Conservation (phyloP, 2,797 vertebrate species). For the Hyperoplus immaculatus region DNA sequence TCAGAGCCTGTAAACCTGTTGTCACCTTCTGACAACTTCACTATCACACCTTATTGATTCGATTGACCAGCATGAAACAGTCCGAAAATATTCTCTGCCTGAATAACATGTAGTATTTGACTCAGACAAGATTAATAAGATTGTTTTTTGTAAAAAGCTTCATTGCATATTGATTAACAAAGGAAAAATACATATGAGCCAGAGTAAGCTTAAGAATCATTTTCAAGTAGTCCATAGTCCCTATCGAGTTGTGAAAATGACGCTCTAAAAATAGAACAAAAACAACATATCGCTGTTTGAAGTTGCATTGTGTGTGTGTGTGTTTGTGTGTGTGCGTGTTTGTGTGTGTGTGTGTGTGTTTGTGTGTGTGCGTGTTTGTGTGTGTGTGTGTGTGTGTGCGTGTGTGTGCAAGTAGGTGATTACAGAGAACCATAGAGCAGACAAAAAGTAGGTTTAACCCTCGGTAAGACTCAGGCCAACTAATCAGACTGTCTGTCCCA, state of each 20-base stretch:
- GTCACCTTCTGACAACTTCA: not conserved
- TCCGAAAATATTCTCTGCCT: not conserved
- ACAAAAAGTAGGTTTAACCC: constrained; percentile 4
- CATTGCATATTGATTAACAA: not conserved
- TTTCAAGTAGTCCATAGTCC: not conserved
- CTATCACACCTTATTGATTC: not conserved
- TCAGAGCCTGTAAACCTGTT: too few species aligned
- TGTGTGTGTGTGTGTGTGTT: too few species aligned
- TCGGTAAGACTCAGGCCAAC: not conserved
- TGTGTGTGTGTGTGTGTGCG: too few species aligned
- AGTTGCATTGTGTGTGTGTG: not conserved
- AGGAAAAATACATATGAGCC: not conserved
- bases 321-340: too few species aligned
- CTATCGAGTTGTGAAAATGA: not conserved
- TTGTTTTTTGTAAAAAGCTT: not conserved
- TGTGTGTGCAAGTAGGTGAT: not conserved
- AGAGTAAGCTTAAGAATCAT: not conserved
- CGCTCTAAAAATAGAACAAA: constrained; percentile 8
- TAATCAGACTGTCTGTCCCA: not conserved
- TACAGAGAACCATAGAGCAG: not conserved
- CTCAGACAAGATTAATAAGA: not conserved
- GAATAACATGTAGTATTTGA: not conserved
- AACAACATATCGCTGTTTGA: not conserved
- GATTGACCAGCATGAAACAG: not conserved
- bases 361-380: too few species aligned